Evolutionary conservation across 2,888 invertebrate species (phyloP), one percentile per base, ranked within the genome.

Genomic region (Mythimna pallens): DNA sequence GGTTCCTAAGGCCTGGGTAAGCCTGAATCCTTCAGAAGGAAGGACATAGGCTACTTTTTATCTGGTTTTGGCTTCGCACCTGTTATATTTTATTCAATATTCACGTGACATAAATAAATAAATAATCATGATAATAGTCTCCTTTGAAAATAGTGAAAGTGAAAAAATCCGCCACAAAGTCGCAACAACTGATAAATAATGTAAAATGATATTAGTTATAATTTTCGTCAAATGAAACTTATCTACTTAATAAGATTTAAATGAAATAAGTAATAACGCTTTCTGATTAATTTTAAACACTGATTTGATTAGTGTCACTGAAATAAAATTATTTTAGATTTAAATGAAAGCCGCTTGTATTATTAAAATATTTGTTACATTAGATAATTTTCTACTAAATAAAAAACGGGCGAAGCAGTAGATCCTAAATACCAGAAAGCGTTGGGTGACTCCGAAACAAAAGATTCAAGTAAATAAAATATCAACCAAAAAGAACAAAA

Each of bases 401-500:
- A 36, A 3, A 40, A 12, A 10, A 3, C 1, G 14, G 43, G 6
- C 14, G 14, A 47, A 47, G 7, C 47, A 47, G 7, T 17, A 17
- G 47, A 20, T 64, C 3, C 9, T 14, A 36, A 68, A 68, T n/a
- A 14, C n/a, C 25, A 22, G 3, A 30, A 73, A 73, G 2, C 2
- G 14, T 50, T 50, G 57, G 25, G 12, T 22, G 12, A 22, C 47
- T 30, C 22, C 9, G 14, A 69, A 70, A 61, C 36, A 55, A 61
- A 78, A 12, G 30, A 55, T 40, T 34, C 4, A 36, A 34, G 47
- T 47, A 25, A 75, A 47, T 34, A 59, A 78, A 70, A 70, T 50
- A 25, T 7, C 10, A 34, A 34, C 22, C 12, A 52, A 70, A 55
- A 78, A 52, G 12, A 73, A 36, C 17, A 63, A 79, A 65, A 77